A percentile compares a stretch with the other conserved stretches of the same genome.
phyloP scores from a whole-genome alignment of 2,113 vertebrate species.

The Crocuta crocuta region DNA sequence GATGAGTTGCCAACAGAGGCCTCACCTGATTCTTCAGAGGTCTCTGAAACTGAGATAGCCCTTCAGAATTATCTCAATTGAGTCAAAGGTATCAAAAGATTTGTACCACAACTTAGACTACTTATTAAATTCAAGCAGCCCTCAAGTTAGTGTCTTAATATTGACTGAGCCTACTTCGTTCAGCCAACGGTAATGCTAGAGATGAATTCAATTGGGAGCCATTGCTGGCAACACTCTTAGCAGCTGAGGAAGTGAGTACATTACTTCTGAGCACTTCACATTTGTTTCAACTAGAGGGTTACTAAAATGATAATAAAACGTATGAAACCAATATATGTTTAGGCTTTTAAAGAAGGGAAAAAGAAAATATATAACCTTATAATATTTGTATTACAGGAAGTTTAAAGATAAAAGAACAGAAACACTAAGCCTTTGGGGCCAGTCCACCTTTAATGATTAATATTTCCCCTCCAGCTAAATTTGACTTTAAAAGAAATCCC shows the following conservation, averaged over 20 bases:
- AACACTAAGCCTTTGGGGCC: constrained; percentile 60
- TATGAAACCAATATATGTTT: background rate
- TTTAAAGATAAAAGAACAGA: constrained; percentile 74
- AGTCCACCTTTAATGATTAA: constrained; percentile 80
- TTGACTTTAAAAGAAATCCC: constrained; percentile 80
- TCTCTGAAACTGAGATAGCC: background rate
- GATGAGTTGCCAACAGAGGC: background rate
- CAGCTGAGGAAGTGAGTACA: background rate
- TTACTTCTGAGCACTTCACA: background rate
- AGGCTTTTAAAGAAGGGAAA: constrained; percentile 8
- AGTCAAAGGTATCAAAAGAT: background rate
- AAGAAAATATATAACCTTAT: constrained; percentile 58
- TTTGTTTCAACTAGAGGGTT: constrained; percentile 35
- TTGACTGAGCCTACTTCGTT: background rate
- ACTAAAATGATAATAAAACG: constrained; percentile 10
- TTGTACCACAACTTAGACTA: background rate
- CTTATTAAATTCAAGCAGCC: background rate
- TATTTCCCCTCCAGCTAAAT: constrained; percentile 79
- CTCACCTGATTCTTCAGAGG: background rate
- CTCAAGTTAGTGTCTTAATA: background rate
- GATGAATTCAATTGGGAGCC: background rate
- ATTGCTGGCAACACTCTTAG: background rate
- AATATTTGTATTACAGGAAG: constrained; percentile 71
- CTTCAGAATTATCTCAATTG: background rate
- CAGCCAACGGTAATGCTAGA: background rate